Conservation (phyloP, 2,797 vertebrate genomes). For the Prunella strophiata region DNA sequence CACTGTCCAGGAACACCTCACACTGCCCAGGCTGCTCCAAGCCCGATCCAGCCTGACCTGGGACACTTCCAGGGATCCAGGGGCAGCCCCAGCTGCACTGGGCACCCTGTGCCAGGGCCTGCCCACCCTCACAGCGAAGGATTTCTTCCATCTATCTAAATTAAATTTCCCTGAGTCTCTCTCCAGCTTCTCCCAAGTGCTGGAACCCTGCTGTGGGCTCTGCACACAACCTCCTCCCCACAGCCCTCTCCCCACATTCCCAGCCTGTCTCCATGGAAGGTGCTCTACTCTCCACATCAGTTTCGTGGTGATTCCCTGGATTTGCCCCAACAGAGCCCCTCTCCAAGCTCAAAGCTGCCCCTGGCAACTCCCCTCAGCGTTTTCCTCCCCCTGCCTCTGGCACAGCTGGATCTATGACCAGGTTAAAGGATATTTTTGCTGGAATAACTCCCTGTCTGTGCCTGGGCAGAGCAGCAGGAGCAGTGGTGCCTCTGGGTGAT, state of each 20-base stretch:
- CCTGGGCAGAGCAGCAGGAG: not conserved
- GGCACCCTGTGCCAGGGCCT: not conserved
- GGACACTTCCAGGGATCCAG: fast-evolving
- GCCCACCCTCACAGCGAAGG: fast-evolving
- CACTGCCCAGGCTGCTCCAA: not conserved
- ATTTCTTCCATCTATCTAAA: fast-evolving
- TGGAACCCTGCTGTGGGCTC: fast-evolving
- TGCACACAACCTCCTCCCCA: no score
- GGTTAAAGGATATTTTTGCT: fast-evolving
- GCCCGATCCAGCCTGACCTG: not conserved
- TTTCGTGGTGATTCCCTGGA: fast-evolving
- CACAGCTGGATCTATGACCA: fast-evolving
- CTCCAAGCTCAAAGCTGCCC: not conserved
- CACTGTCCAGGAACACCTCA: no score
- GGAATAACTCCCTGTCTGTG: fast-evolving
- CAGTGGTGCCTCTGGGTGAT: fast-evolving
- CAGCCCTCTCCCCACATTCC: not conserved
- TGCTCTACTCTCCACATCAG: fast-evolving
- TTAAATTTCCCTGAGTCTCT: fast-evolving
- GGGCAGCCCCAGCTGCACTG: not conserved
- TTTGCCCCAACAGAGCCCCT: no score
- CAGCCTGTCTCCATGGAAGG: not conserved
- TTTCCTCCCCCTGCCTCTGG: fast-evolving
- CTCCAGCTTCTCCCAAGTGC: fast-evolving
- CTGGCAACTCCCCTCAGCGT: not conserved